A percentile compares a stretch with the other conserved stretches of the same genome.
These are phyloP conservation scores for Cyprinus carpio DNA, from an alignment of 2,113 vertebrate genomes.

Conservation along the genomic window DNA sequence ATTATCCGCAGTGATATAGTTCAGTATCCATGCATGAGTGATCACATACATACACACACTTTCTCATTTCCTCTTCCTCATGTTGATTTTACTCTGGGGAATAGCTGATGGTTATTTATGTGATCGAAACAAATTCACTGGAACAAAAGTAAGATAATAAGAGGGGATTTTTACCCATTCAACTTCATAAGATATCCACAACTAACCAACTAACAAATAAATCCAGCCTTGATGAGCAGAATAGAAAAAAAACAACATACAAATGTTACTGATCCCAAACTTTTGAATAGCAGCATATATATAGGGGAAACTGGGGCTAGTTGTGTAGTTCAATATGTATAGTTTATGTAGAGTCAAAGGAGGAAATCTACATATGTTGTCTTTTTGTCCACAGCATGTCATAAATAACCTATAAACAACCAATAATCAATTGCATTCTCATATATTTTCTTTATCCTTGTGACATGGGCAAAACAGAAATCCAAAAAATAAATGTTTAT, in stretches of 20 bases:
- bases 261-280: too few species aligned
- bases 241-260: too few species aligned
- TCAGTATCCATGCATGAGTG: neutral
- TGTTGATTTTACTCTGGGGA: conserved; percentile 11
- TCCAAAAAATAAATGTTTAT: neutral
- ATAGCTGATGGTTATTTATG: conserved; percentile 6
- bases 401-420: neutral
- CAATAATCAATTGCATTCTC: neutral
- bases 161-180: conserved; percentile 27
- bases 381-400: neutral
- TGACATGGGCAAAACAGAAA: neutral
- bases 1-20: neutral
- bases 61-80: conserved; percentile 40
- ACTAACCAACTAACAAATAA: too few species aligned
- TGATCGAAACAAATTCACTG: conserved; percentile 37
- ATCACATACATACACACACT: conserved; percentile 34
- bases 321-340: neutral
- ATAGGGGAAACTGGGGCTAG: neutral
- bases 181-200: too few species aligned
- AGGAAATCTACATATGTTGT: neutral
- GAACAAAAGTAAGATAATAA: conserved; percentile 23
- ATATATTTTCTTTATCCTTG: neutral
- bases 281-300: too few species aligned
- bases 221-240: too few species aligned
- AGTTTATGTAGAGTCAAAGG: neutral